Conservation (phyloP, 2,888 invertebrate genomes). For the Drosophila limbata region DNA sequence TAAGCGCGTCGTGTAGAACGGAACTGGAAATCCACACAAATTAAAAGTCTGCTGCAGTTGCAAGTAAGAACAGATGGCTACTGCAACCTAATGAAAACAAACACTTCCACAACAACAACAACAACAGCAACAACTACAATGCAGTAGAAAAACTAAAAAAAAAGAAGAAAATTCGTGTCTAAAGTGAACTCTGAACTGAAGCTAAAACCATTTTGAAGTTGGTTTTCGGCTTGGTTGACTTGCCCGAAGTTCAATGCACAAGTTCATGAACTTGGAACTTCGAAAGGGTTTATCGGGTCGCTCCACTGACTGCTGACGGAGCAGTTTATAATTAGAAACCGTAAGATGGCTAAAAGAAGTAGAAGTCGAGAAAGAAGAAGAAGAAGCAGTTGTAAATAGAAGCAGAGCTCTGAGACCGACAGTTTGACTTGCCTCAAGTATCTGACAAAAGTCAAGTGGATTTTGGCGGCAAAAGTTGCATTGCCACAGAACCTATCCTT, state of each 20-base stretch:
- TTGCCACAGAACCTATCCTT: conserved; percentile 32
- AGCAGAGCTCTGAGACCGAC: conserved; percentile 48
- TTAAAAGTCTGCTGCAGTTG: conserved; percentile 72
- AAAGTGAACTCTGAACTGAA: conserved; percentile 37
- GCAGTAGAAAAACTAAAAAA: conserved; percentile 22
- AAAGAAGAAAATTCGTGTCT: conserved; percentile 54
- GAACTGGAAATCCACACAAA: conserved; percentile 73
- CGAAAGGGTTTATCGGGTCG: conserved; percentile 59
- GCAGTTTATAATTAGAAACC: conserved; percentile 79
- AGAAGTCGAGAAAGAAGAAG: conserved; percentile 2
- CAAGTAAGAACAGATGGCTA: conserved; percentile 68
- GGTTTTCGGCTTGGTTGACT: conserved; percentile 63
- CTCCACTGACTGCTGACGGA: conserved; percentile 65
- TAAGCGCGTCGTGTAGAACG: conserved; percentile 41
- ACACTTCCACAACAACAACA: conserved; percentile 54
- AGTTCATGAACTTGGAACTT: conserved; percentile 80
- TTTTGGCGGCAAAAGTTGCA: conserved; percentile 72
- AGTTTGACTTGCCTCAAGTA: conserved; percentile 66
- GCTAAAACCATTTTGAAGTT: conserved; percentile 64
- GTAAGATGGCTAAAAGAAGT: conserved; percentile 36
- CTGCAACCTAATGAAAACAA: conserved; percentile 75
- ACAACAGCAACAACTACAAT: conserved; percentile 20
- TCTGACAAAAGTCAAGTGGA: conserved; percentile 75
- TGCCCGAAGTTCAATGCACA: conserved; percentile 77
- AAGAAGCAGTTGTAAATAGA: conserved; percentile 20